Conservation (phyloP, 1,140 invertebrate genomes). For the Tetranychus cinnabarinus region DNA sequence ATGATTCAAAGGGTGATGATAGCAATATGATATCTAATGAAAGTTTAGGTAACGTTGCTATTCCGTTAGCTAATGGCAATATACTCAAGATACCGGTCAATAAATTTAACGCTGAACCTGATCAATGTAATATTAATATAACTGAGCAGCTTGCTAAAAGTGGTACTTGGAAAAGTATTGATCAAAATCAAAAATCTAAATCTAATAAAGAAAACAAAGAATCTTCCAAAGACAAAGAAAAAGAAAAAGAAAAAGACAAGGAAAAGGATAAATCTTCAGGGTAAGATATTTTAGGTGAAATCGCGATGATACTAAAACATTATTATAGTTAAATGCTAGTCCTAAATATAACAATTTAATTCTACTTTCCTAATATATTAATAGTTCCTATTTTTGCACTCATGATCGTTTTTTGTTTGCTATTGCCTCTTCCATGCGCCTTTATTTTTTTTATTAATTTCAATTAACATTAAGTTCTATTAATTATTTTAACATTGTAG, state of each 20-base stretch:
- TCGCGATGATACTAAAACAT: no score
- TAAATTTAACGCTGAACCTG: conserved; percentile 22
- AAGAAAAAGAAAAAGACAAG: background rate
- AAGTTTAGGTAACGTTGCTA: conserved; percentile 42
- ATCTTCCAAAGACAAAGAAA: background rate
- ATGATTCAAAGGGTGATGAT: conserved; percentile 1
- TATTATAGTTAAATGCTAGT: no score
- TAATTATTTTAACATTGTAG: no score
- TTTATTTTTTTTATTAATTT: background rate
- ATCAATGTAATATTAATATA: conserved; percentile 42
- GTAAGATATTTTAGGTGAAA: background rate
- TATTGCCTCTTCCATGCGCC: no score
- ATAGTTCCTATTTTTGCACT: no score
- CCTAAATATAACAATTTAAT: no score
- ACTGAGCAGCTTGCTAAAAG: conserved; percentile 78
- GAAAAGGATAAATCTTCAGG: background rate
- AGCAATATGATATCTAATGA: conserved; percentile 10
- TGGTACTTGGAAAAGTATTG: conserved; percentile 80
- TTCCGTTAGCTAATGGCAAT: conserved; percentile 66
- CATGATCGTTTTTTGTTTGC: no score
- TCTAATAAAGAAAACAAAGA: background rate
- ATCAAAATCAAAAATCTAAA: conserved; percentile 22
- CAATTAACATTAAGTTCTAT: background rate
- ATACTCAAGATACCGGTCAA: conserved; percentile 70
- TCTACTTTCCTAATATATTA: no score